phyloP scores from a whole-genome alignment of 30 jellyfish, hydroid and myxozoan species.

The Morbakka virulenta region DNA sequence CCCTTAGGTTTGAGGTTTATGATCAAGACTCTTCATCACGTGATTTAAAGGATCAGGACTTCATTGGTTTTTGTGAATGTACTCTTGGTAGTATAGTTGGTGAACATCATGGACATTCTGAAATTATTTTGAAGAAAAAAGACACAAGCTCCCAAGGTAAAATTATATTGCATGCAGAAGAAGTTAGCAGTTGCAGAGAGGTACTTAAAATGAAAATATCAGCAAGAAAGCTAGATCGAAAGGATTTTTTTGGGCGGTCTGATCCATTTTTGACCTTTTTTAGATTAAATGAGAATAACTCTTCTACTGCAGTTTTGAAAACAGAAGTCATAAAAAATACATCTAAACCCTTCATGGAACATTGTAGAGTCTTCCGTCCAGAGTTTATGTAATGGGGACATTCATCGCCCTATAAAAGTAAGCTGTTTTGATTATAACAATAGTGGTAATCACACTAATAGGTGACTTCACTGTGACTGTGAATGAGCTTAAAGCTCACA shows the following conservation, averaged over 20 bases:
- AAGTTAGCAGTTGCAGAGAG: constrained; percentile 73
- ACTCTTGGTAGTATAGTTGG: constrained; percentile 78
- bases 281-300: constrained; percentile 77
- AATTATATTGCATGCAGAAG: constrained; percentile 66
- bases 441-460: constrained; percentile 76
- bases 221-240: constrained; percentile 72
- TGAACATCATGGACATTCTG: constrained; percentile 49
- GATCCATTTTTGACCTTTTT: constrained; percentile 77
- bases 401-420: constrained; percentile 49
- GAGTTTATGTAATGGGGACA: constrained; percentile 82
- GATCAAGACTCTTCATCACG: constrained; percentile 55
- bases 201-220: constrained; percentile 44
- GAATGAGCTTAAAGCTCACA: constrained; percentile 24
- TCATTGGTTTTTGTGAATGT: constrained; percentile 59
- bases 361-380: constrained; percentile 58
- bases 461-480: constrained; percentile 59
- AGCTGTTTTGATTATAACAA: constrained; percentile 80
- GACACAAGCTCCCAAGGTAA: neutral
- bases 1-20: constrained; percentile 75
- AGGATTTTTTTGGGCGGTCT: constrained; percentile 87
- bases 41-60: constrained; percentile 71
- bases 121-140: constrained; percentile 34
- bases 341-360: constrained; percentile 73
- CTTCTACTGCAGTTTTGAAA: constrained; percentile 65
- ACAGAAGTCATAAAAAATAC: constrained; percentile 74